Percentiles rank a stretch among this genome's conserved stretches.
These are phyloP conservation scores for Forpus xanthops DNA, from an alignment of 2,797 vertebrate genomes.

Conservation along the genomic window DNA sequence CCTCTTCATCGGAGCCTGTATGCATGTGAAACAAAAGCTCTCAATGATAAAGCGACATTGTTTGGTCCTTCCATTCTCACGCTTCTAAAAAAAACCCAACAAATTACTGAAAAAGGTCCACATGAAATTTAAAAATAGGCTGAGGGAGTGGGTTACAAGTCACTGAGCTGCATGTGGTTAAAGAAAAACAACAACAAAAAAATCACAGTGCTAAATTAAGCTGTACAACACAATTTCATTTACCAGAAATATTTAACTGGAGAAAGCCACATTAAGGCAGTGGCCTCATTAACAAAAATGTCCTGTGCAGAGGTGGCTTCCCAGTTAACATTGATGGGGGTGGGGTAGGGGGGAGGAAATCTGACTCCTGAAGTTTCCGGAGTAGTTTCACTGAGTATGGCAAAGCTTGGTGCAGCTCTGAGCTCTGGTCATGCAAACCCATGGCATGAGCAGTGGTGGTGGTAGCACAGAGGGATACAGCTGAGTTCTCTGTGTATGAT, in stretches of 20 bases:
- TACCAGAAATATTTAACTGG: constrained; percentile 69
- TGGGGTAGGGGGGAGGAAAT: not conserved
- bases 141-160: constrained; percentile 64
- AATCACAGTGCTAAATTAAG: constrained; percentile 52
- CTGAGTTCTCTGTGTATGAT: constrained; percentile 1
- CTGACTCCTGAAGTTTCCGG: not conserved
- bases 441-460: not conserved
- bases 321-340: not conserved
- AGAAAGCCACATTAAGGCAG: constrained; percentile 46
- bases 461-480: not conserved
- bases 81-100: constrained; percentile 44
- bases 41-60: constrained; percentile 56
- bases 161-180: constrained; percentile 57
- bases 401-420: not conserved
- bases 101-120: constrained; percentile 33
- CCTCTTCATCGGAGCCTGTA: not conserved
- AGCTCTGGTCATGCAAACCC: not conserved
- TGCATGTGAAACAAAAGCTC: constrained; percentile 48
- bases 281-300: constrained; percentile 59
- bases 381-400: not conserved
- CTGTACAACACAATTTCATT: constrained; percentile 63
- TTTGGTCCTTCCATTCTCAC: constrained; percentile 74
- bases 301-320: constrained; percentile 37
- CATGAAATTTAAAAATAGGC: constrained; percentile 77
- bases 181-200: constrained; percentile 56